Evolutionary conservation across 1,140 invertebrate species (phyloP), one percentile per base, ranked within the genome.

Genomic region (Meloidogyne floridensis): DNA sequence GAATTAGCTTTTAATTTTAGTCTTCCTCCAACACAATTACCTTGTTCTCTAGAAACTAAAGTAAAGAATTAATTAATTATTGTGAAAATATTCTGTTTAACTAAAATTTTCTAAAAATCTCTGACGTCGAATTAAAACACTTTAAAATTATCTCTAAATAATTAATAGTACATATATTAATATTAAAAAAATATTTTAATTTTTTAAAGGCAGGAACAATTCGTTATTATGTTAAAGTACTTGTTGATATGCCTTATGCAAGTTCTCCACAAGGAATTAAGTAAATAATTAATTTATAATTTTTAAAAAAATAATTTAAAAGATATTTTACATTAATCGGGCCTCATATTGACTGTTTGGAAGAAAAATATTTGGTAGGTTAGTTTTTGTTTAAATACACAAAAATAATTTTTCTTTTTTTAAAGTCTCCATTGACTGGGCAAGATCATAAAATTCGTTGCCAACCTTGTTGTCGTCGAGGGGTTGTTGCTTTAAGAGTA

Each of bases 321-420:
- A 78, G 77, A 73, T 95, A 95, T 89, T 95, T 95, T 89, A 94
- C 94, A 1, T 92, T 95, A 56, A 94, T 95, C 85, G 94, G 94
- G 18, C 94, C 94, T 13, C 93, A 94, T 86, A 94, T 94, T 86
- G 94, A 95, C 2, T 95, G 94, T 88, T 94, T 94, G 94, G 94
- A 95, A 81, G 94, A 95, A 87, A 93, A 94, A 90, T 94, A 94
- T 90, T 91, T 95, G 92, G 94, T 94, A 91, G 92, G 32, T 32
- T 32, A 32, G 32, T 32, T 32, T 32, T 32, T 32, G 32, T 32
- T 32, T 32, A 32, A 32, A 32, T 2, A 32, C 32, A 32, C 32
- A 32, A 80, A 18, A 18, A 8, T 47, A 13, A n/a, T 59, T 59
- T 59, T 59, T 75, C 83, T 80, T 7, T 75, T 79, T 84, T 79